Base-by-base conservation (phyloP, 1,140 invertebrate genomes). In the Tenebrio molitor region DNA sequence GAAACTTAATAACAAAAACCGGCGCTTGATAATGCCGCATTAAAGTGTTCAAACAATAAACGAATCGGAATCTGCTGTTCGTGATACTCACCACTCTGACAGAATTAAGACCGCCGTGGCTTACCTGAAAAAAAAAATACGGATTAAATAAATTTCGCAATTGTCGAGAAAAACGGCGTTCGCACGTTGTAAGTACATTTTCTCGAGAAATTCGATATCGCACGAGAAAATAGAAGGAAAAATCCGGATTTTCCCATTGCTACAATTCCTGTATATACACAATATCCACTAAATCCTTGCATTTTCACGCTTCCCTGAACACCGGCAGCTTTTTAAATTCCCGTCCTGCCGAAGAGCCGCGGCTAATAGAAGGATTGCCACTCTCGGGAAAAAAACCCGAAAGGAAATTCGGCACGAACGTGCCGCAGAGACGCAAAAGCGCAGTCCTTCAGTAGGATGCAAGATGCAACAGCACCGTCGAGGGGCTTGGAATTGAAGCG, bases 181-280 rank as follows among this genome's bases (percentile, higher is more conserved):
- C 50, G 14, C 50, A 58, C 23, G 23, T 58, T 58, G 23, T 7
- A 23, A 58, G n/a, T 12, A 29, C n/a, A 58, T 58, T 58, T 29
- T 58, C 29, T 12, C 23, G 23, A 14, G 23, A 12, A 53, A 29
- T 58, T 58, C 50, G 14, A 58, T 58, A 58, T 58, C 50, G 15
- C 50, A 58, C 12, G 50, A 58, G 50, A 58, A 33, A 58, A 58
- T 58, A 17, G 25, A 58, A 58, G 50, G 29, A 50, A 29, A 58
- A 58, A 58, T 58, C 50, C 50, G 50, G 21, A 58, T 25, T 58
- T 58, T 58, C 50, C 50, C 50, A 58, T 58, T 58, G 50, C 21
- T 58, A 29, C 50, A n/a, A 58, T 29, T 58, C 50, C 14, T 58
- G 50, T 58, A 25, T 58, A 58, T 58, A 58, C 23, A 58, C 50